Conservation (phyloP, 2,113 vertebrate genomes). For the Austrofundulus limnaeus region DNA sequence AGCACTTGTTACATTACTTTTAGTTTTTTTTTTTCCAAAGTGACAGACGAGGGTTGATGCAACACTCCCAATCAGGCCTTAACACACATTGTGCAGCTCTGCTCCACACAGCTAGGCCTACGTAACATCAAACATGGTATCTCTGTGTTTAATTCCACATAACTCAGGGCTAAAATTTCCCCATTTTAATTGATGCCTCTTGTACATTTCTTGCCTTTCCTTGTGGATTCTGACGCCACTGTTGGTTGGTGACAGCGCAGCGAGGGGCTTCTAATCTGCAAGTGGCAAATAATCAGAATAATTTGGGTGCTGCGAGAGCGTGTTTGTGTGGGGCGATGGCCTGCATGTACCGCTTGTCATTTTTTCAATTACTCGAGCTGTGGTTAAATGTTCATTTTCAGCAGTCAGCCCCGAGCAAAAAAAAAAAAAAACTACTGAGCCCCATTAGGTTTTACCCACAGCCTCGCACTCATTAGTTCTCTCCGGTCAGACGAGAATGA, state of each 20-base stretch:
- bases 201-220: conserved; percentile 48
- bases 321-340: conserved; percentile 54
- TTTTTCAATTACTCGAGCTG: conserved; percentile 81
- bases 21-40: conserved; percentile 14
- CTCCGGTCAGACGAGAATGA: conserved; percentile 67
- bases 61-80: conserved; percentile 19
- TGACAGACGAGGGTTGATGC: conserved; percentile 20
- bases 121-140: conserved; percentile 33
- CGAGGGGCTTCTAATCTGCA: conserved; percentile 64
- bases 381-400: conserved; percentile 83
- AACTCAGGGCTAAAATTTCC: conserved; percentile 58
- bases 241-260: conserved; percentile 59
- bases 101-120: conserved; percentile 25
- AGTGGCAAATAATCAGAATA: conserved; percentile 78
- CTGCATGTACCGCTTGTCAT: conserved; percentile 78
- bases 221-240: conserved; percentile 40
- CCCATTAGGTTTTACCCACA: conserved; percentile 78
- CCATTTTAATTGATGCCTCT: conserved; percentile 67
- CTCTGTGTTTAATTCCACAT: conserved; percentile 39
- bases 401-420: conserved; percentile 77
- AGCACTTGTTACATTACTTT: conserved; percentile 41
- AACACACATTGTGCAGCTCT: conserved; percentile 20
- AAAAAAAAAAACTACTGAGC: conserved; percentile 74
- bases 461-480: conserved; percentile 79
- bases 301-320: conserved; percentile 62